Percentiles rank a stretch among this genome's conserved stretches.
Evolutionary conservation across 2,113 vertebrate species (phyloP).

Genomic region (Fukomys damarensis): DNA sequence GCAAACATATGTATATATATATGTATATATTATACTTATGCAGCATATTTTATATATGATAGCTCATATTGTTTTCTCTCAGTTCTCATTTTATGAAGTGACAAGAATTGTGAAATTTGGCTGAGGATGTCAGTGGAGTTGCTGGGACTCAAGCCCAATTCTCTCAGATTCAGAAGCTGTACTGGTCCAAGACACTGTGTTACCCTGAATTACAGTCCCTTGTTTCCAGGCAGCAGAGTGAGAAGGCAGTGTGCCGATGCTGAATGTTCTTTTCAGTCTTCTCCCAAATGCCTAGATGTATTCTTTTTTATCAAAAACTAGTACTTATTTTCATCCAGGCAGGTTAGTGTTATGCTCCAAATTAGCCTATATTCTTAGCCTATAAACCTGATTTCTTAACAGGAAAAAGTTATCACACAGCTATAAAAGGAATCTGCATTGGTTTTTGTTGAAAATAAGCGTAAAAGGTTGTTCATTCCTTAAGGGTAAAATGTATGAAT

Average conservation of each 20-base stretch:
- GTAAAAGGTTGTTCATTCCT: background rate
- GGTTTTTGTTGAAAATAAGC: slow-evolving; percentile 27
- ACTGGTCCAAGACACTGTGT: background rate
- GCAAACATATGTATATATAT: background rate
- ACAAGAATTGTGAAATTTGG: background rate
- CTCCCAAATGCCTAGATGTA: background rate
- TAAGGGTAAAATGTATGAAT: background rate
- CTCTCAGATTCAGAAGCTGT: background rate
- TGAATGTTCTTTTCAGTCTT: background rate
- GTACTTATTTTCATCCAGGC: slow-evolving; percentile 35
- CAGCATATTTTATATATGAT: background rate
- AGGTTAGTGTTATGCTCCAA: slow-evolving; percentile 10
- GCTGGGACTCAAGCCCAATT: background rate
- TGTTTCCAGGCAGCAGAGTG: background rate
- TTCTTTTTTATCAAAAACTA: slow-evolving; percentile 37
- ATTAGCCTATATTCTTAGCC: slow-evolving; percentile 66
- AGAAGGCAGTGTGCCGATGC: background rate
- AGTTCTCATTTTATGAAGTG: background rate
- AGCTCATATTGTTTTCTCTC: background rate
- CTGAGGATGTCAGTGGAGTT: background rate
- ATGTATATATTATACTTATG: background rate
- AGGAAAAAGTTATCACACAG: background rate
- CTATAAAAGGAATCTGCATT: slow-evolving; percentile 53
- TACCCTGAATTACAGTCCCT: background rate
- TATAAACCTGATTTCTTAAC: slow-evolving; percentile 73